Evolutionary conservation across 92 coral and sea anemone genomes (phyloP).

Genomic region (Pocillopora grandis): DNA sequence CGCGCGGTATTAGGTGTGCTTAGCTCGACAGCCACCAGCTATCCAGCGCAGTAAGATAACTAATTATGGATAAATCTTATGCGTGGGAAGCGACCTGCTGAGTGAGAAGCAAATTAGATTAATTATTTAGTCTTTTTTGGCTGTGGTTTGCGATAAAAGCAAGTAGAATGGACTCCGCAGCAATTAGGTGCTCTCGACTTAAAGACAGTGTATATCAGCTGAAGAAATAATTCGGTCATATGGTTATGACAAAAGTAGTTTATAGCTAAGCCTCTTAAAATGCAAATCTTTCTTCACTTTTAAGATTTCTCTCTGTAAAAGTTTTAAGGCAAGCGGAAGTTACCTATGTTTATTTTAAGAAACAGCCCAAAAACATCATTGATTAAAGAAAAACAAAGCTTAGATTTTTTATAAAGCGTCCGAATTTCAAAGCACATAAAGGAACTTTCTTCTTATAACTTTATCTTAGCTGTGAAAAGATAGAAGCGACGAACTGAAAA

Average conservation of each 20-base stretch:
- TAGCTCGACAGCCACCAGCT: constrained; percentile 39
- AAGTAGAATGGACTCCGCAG: constrained; percentile 16
- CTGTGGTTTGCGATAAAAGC: constrained; percentile 25
- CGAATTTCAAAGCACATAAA: background rate
- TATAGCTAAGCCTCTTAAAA: background rate
- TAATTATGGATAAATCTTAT: constrained; percentile 27
- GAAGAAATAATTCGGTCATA: constrained; percentile 12
- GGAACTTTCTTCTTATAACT: background rate
- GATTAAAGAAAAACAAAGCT: constrained; percentile 3
- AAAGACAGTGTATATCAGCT: background rate
- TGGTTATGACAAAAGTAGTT: background rate
- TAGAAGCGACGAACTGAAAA: background rate
- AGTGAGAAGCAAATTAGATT: constrained; percentile 41
- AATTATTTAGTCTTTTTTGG: constrained; percentile 40
- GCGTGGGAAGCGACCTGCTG: constrained; percentile 15
- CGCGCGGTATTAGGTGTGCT: constrained; percentile 25
- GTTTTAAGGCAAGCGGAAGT: background rate
- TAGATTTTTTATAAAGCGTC: background rate
- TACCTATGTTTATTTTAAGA: background rate
- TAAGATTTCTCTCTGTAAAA: background rate
- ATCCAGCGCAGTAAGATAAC: constrained; percentile 18
- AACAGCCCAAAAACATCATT: constrained; percentile 8
- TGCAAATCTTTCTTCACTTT: background rate
- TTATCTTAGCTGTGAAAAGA: background rate
- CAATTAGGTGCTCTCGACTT: constrained; percentile 6